These are phyloP conservation scores for Lycaena phlaeas DNA, from an alignment of 2,888 invertebrate species.

Conservation along the genomic window DNA sequence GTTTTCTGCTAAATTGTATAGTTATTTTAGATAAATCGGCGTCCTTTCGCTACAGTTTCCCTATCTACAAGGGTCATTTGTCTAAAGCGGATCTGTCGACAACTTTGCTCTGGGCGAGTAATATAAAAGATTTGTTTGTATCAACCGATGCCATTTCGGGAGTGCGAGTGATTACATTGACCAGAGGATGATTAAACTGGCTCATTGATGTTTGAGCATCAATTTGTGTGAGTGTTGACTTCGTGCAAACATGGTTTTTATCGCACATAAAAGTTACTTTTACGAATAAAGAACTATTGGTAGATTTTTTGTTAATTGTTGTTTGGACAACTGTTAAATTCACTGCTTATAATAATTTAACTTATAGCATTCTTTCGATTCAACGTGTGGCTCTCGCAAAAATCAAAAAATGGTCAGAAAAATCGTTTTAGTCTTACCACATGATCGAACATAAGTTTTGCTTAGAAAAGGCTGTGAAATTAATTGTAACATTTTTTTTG, in stretches of 20 bases:
- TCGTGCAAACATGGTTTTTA: conserved; percentile 16
- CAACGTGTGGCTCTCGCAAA: too few species aligned
- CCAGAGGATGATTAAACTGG: conserved; percentile 20
- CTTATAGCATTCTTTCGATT: too few species aligned
- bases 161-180: conserved; percentile 16
- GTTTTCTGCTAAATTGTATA: conserved; percentile 59
- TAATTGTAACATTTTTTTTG: too few species aligned
- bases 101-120: conserved; percentile 41
- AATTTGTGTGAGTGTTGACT: conserved; percentile 41
- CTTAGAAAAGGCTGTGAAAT: too few species aligned
- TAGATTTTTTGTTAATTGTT: too few species aligned
- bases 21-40: conserved; percentile 68
- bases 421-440: too few species aligned
- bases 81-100: conserved; percentile 48
- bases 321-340: too few species aligned
- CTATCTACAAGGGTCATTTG: conserved; percentile 62
- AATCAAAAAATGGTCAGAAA: too few species aligned
- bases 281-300: too few species aligned
- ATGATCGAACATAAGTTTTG: too few species aligned
- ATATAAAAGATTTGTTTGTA: conserved; percentile 30
- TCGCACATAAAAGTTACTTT: conserved; percentile 6
- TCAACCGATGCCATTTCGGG: conserved; percentile 19
- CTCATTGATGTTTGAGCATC: conserved; percentile 23
- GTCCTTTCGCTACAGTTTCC: conserved; percentile 52
- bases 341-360: too few species aligned